phyloP scores from a whole-genome alignment of 2,797 vertebrate genomes.

The Smutsia temminckii region DNA sequence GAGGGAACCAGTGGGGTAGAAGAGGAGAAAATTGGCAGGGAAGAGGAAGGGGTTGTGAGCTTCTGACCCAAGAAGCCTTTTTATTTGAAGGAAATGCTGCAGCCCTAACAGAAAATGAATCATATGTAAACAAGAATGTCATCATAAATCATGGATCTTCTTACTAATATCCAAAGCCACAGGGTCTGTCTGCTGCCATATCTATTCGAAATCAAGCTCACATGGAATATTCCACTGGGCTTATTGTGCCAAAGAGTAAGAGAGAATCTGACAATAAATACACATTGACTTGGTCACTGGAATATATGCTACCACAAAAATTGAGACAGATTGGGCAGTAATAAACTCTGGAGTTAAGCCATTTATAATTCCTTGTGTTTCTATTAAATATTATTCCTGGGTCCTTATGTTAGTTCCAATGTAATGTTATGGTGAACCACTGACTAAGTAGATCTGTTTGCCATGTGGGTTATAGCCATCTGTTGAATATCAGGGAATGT shows the following conservation, averaged over 20 bases:
- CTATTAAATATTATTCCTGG: constrained; percentile 66
- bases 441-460: constrained; percentile 72
- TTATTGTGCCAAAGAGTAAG: constrained; percentile 42
- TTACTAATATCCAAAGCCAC: constrained; percentile 54
- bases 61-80: neutral
- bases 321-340: neutral
- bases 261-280: constrained; percentile 65
- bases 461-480: constrained; percentile 81
- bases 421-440: constrained; percentile 68
- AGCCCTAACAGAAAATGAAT: constrained; percentile 57
- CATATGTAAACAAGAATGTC: constrained; percentile 57
- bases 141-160: constrained; percentile 57
- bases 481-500: constrained; percentile 80
- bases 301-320: constrained; percentile 46
- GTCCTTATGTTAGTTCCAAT: constrained; percentile 61
- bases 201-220: constrained; percentile 60
- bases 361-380: constrained; percentile 68
- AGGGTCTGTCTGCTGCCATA: neutral
- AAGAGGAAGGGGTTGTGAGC: neutral
- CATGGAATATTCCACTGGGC: constrained; percentile 43
- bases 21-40: neutral
- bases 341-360: constrained; percentile 11
- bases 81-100: constrained; percentile 25
- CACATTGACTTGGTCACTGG: constrained; percentile 45
- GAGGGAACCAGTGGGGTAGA: neutral